A percentile compares a stretch with the other conserved stretches of the same genome.
Evolutionary conservation across 2,888 invertebrate genomes (phyloP).

Genomic region (Drosophila seclusa): DNA sequence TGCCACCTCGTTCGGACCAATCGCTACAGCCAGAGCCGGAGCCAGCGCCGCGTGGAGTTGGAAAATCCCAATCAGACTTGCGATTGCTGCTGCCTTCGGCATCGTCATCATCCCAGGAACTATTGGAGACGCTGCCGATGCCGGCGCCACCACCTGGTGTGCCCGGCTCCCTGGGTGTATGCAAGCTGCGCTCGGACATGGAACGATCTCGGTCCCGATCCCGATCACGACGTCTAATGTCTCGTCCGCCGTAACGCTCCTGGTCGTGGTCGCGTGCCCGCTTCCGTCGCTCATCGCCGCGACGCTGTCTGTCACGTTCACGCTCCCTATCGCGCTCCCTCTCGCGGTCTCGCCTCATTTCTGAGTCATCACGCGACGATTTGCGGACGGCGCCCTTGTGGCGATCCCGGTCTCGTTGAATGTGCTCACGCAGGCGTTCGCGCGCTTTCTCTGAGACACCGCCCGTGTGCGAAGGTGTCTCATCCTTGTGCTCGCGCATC

Average conservation of each 20-base stretch:
- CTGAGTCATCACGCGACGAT: slow-evolving; percentile 52
- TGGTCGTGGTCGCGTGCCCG: slow-evolving; percentile 81
- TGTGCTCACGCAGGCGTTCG: slow-evolving; percentile 89
- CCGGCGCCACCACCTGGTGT: slow-evolving; percentile 90
- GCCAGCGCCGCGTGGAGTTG: slow-evolving; percentile 89
- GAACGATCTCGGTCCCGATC: slow-evolving; percentile 60
- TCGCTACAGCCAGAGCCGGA: slow-evolving; percentile 60
- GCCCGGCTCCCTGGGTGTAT: slow-evolving; percentile 89
- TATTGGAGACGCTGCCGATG: slow-evolving; percentile 86
- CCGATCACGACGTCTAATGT: slow-evolving; percentile 41
- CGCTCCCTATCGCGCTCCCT: slow-evolving; percentile 60
- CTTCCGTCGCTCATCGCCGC: slow-evolving; percentile 54
- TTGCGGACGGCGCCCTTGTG: slow-evolving; percentile 48
- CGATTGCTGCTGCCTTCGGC: slow-evolving; percentile 61
- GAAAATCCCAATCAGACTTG: slow-evolving; percentile 96
- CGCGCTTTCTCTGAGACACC: slow-evolving; percentile 91
- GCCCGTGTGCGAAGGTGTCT: slow-evolving; percentile 97
- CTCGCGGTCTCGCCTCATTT: slow-evolving; percentile 73
- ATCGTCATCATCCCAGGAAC: slow-evolving; percentile 89
- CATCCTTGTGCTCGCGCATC: slow-evolving; percentile 92
- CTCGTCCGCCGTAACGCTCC: slow-evolving; percentile 51
- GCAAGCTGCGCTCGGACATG: slow-evolving; percentile 84
- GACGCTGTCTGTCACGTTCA: slow-evolving; percentile 60
- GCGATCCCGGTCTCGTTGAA: slow-evolving; percentile 85
- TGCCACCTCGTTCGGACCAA: slow-evolving; percentile 77